These are phyloP conservation scores for Pholis gunnellus DNA, from an alignment of 2,113 vertebrate species.

Conservation along the genomic window DNA sequence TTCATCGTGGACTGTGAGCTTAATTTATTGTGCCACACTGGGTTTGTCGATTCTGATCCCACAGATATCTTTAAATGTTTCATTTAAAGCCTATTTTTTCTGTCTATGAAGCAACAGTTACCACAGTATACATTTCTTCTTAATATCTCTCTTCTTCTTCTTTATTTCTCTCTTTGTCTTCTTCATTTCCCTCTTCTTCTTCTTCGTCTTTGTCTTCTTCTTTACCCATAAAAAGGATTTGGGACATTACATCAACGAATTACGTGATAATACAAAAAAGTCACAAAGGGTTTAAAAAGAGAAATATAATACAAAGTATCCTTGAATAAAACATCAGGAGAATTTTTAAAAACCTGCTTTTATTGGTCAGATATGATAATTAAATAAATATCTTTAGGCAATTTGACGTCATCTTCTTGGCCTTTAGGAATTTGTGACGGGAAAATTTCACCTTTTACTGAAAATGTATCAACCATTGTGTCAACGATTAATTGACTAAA, in stretches of 20 bases:
- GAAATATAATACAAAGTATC: not conserved
- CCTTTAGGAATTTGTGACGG: not conserved
- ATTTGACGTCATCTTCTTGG: not conserved
- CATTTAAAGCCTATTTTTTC: not conserved
- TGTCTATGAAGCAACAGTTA: not conserved
- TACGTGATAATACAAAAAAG: not conserved
- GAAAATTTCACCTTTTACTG: not conserved
- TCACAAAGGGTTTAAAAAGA: not conserved
- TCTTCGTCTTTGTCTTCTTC: no score
- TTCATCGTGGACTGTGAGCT: constrained; percentile 11
- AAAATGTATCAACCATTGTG: not conserved
- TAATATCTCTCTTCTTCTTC: not conserved
- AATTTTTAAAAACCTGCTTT: not conserved
- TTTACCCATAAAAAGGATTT: not conserved
- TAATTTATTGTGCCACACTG: constrained; percentile 5
- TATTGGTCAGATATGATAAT: not conserved
- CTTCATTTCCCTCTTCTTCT: not conserved
- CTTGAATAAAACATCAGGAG: no score
- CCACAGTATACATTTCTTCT: not conserved
- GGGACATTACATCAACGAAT: not conserved
- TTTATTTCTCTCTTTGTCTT: not conserved
- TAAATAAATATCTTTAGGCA: not conserved
- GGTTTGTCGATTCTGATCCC: not conserved
- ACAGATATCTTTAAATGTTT: constrained; percentile 16
- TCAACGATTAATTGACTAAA: not conserved